A percentile compares a stretch with the other conserved stretches of the same genome.
These are phyloP conservation scores for Glossophaga mutica DNA, from an alignment of 2,797 vertebrate genomes.

Conservation along the genomic window DNA sequence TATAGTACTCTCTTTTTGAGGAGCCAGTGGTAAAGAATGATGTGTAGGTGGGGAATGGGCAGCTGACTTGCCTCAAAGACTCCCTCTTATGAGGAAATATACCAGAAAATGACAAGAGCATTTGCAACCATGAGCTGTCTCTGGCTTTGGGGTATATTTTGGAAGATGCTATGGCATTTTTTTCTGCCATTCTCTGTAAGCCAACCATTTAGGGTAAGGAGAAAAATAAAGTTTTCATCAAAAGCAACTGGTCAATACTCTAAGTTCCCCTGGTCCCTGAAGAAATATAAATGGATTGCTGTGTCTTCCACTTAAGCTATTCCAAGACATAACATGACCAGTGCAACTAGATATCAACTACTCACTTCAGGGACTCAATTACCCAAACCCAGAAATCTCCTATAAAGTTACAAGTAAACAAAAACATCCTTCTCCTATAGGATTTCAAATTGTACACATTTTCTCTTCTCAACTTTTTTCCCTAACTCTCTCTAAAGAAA, in stretches of 20 bases:
- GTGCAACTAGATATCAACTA: not conserved
- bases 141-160: not conserved
- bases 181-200: not conserved
- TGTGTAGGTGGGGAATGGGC: not conserved
- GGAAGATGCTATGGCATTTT: not conserved
- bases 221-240: conserved; percentile 41
- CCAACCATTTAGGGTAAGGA: not conserved
- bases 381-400: conserved; percentile 51
- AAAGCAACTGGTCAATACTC: not conserved
- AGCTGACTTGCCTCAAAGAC: not conserved
- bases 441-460: conserved; percentile 63
- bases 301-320: conserved; percentile 9
- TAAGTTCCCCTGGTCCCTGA: not conserved
- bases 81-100: not conserved
- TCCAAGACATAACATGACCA: not conserved
- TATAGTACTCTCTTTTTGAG: not conserved
- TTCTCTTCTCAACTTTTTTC: conserved; percentile 6
- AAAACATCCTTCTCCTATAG: conserved; percentile 44
- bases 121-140: not conserved
- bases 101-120: not conserved
- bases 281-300: not conserved
- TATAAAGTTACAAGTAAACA: conserved; percentile 42
- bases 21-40: not conserved
- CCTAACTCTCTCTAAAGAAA: not conserved
- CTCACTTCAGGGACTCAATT: conserved; percentile 46